Base-by-base conservation (phyloP, 2,113 vertebrate genomes). In the Gymnogyps californianus region DNA sequence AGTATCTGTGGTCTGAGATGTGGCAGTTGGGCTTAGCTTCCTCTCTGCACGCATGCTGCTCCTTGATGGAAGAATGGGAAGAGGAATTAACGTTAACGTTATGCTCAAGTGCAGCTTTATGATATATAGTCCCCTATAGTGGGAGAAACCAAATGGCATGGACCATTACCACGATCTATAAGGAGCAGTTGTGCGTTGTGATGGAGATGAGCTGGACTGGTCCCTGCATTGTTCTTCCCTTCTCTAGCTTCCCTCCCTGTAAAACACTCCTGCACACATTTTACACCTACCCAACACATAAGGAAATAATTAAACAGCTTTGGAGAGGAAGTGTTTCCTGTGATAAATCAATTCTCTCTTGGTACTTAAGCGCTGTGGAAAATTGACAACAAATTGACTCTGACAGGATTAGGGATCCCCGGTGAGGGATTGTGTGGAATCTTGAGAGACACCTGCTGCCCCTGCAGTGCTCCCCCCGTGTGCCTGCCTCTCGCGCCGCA, bases 381-480 rank as follows among this genome's bases (percentile, higher is more conserved):
- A 88, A 92, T 20, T 74, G 72, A 94, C 61, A 76, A 61, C 44
- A 79, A 95, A 91, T 87, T 90, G 71, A 58, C 28, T 95, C 64
- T 94, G 80, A 58, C 64, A 69, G 81, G 67, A 95, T 96, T 89
- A 87, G 71, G 55, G 57, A n/a, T 79, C 74, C 65, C 61, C 0
- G 0, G 74, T 18, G 57, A 79, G 49, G 59, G 57, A 57, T n/a
- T 81, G 83, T 32, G 74, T 64, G 47, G 52, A 83, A 74, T 83
- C 83, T 77, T 3, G 1, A 38, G 86, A 79, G 92, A 38, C 44
- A 84, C 36, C 67, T 91, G 86, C 75, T 0, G 0, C 28, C 34
- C n/a, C 55, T 26, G 59, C 40, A 64, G 81, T 0, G 0, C 49
- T 62, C 18, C 40, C 34, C 13, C 19, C 0, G 1, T 0, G 0